Evolutionary conservation across 2,797 vertebrate genomes (phyloP), one percentile per base, ranked within the genome.

Genomic region (Notoglanidium macrostoma): DNA sequence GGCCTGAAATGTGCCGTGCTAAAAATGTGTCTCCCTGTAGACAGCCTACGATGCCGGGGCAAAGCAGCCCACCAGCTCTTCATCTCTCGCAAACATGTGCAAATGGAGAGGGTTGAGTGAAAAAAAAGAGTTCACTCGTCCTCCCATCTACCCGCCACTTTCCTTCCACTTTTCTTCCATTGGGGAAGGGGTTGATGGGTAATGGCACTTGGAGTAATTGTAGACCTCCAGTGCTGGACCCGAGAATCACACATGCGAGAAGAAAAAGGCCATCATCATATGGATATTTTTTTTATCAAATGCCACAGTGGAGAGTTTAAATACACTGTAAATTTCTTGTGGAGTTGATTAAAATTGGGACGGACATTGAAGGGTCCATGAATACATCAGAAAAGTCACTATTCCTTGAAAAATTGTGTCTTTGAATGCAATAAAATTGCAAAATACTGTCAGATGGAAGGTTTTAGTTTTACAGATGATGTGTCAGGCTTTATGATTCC

Each of bases 161-260:
- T 65, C 82, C 86, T 77, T 57, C 72, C 55, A 57, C 73, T 82
- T 49, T 72, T 68, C 54, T 87, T 77, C 17, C 80, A 63, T 80
- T 49, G 59, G 83, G 85, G 74, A 79, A 78, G 79, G 87, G 81
- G 84, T 49, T 87, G 88, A 86, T 89, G 90, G 84, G 90, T 84
- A 89, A 88, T 86, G 87, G 89, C 78, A 86, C 85, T 88, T 1
- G 46, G 23, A 78, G 57, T 91, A 91, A 91, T 90, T 89, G 86
- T 80, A 85, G 80, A 76, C 72, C 63, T 86, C 63, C 1, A 7
- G 85, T 87, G 85, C 90, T 90, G 84, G 82, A 89, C 46, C 21
- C 15, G 84, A 72, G 46, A 32, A 26, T 70, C 85, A 55, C 49
- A n/a, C 79, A 74, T 74, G 26, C 9, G 7, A 80, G 77, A 51